phyloP scores from a whole-genome alignment of 2,797 vertebrate species.

The Sphaeramia orbicularis region DNA sequence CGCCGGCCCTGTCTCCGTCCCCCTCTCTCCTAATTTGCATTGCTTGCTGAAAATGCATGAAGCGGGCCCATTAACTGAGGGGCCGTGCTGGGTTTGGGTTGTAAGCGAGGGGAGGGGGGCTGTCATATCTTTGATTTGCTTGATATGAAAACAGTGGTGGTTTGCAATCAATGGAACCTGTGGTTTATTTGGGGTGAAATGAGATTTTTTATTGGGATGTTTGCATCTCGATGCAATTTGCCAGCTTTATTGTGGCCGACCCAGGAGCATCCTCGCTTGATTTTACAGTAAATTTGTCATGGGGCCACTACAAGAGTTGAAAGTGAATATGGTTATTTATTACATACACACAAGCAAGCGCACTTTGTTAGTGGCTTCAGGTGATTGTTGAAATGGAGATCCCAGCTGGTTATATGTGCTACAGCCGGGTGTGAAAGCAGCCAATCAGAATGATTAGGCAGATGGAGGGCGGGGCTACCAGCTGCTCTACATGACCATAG shows the following conservation, averaged over 20 bases:
- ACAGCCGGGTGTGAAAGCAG: slow-evolving; percentile 56
- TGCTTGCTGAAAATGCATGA: slow-evolving; percentile 82
- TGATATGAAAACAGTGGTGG: slow-evolving; percentile 85
- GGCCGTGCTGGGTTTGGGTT: slow-evolving; percentile 76
- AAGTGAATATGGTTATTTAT: slow-evolving; percentile 78
- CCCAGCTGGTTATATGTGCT: slow-evolving; percentile 61
- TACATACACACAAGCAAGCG: slow-evolving; percentile 65
- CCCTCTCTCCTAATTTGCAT: slow-evolving; percentile 83
- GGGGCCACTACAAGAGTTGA: slow-evolving; percentile 72
- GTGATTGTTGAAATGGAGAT: slow-evolving; percentile 62
- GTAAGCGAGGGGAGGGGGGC: slow-evolving; percentile 69
- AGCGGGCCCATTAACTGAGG: slow-evolving; percentile 70
- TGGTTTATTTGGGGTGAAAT: slow-evolving; percentile 87
- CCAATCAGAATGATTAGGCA: slow-evolving; percentile 72
- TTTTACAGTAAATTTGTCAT: slow-evolving; percentile 83
- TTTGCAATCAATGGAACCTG: slow-evolving; percentile 82
- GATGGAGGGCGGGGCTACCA: slow-evolving; percentile 33
- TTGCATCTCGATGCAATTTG: slow-evolving; percentile 83
- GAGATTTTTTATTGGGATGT: slow-evolving; percentile 84
- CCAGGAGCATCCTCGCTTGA: slow-evolving; percentile 72
- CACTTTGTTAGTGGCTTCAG: slow-evolving; percentile 52
- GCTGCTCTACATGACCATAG: slow-evolving; percentile 42
- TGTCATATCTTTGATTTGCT: slow-evolving; percentile 82
- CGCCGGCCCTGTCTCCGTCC: slow-evolving; percentile 53
- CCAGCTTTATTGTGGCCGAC: slow-evolving; percentile 78